Base-by-base conservation (phyloP, 37 sponge, comb jelly and placozoan genomes). In the Petrosia ficiformis region DNA sequence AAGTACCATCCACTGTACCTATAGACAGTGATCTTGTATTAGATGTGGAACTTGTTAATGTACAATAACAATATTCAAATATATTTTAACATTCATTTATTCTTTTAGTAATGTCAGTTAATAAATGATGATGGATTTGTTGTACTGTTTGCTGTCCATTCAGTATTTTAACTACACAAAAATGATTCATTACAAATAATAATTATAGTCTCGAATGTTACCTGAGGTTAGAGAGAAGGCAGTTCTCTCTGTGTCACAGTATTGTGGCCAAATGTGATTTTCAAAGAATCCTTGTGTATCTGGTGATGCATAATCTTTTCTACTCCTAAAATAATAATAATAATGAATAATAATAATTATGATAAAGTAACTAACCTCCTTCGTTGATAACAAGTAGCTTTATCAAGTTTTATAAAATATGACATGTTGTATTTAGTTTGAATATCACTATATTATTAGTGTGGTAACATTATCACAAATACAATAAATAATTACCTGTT, bases 231-330 rank as follows among this genome's bases (percentile, higher is more conserved):
- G 5, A 26, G 63, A 26, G n/a, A 24, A 29, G n/a, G 28, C 63
- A 26, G 2, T 36, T 42, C 4, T 71, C 30, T 71, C 72, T 11
- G 29, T 71, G 22, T 41, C 28, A 6, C 24, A 44, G 43, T 87
- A 87, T 26, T 28, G 42, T 43, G 87, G 81, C 87, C 87, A 87
- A 30, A 87, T 68, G 70, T 65, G 70, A 26, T 65, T 33, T 21
- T 87, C 87, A 77, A 87, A 81, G 72, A 78, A 87, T 32, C 67
- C 73, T 6, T 71, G 72, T 14, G 78, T 68, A 44, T 87, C 81
- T 30, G 25, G 4, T n/a, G n/a, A n/a, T n/a, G n/a, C n/a, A n/a
- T n/a, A n/a, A 6, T 39, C 22, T 69, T 64, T 69, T 0, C 16
- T 26, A 21, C 65, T 69, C 37, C 1, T n/a, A 3, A 44, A 37